Base-by-base conservation (phyloP, 2,888 invertebrate genomes). In the Polydesmus complanatus region DNA sequence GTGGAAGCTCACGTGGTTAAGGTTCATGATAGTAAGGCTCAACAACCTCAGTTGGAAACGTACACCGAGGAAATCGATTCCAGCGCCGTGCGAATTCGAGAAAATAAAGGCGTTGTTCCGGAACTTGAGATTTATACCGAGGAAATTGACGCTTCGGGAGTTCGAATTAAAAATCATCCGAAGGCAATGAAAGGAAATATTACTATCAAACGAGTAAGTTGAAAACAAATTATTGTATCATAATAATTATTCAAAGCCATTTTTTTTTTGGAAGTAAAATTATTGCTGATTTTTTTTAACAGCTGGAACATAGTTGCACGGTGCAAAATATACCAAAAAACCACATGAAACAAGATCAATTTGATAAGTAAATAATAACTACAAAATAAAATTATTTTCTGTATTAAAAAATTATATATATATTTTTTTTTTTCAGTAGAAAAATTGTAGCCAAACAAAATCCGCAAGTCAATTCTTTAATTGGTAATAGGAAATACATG, bases 1-100 rank as follows among this genome's bases (percentile, higher is more conserved):
- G 55, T 62, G 22, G 56, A 62, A 19, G 53, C 56, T 3, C 48
- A 54, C 19, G 48, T 11, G 1, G 58, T 62, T n/a, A 62, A 62
- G 21, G 62, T 62, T 14, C 62, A 62, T 23, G 62, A 62, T 22
- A 55, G 62, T 22, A 60, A 54, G 47, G 62, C 62, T 3, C 61
- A 61, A n/a, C 54, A 55, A 55, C 56, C 62, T 2, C 59, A 62
- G n/a, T 22, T 62, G 8, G 55, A 59, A 21, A 60, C 54, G 1
- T 66, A 67, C 58, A 67, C 67, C 2, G 68, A 68, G 57, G 68
- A 68, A 58, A 67, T 67, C 19, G 68, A 68, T 54, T 65, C 66
- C 5, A 67, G 66, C n/a, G 68, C 68, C 2, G 67, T 68, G 8
- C 60, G 68, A 26, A 67, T 68, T 52, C 63, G 68, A 3, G 68